Conservation (phyloP, 2,888 invertebrate species). For the Odontomyia ornata region DNA sequence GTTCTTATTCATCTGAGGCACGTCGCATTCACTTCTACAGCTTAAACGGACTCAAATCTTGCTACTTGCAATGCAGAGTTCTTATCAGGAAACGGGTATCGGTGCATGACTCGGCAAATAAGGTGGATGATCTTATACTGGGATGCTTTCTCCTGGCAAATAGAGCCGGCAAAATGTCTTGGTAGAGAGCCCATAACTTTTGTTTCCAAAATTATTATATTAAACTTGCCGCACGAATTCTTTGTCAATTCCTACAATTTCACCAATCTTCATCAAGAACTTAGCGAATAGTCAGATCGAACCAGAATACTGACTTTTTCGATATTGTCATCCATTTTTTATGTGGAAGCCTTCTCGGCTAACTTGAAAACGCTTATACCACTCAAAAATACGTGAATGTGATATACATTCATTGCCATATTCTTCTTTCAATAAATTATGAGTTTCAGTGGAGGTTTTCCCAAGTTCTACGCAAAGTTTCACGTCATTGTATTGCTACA, state of each 20-base stretch:
- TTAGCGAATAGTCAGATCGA: background rate
- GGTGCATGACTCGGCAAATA: background rate
- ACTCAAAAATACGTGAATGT: background rate
- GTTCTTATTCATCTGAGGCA: too few species aligned
- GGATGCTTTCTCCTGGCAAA: background rate
- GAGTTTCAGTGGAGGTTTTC: background rate
- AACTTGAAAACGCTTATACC: too few species aligned
- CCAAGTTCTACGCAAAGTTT: constrained; percentile 1
- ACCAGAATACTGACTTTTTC: background rate
- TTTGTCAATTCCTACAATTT: background rate
- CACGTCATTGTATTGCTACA: background rate
- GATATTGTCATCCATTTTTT: constrained; percentile 2
- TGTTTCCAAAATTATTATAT: background rate
- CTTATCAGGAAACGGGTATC: background rate
- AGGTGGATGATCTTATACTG: background rate
- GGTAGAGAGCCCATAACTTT: background rate
- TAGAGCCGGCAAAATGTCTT: background rate
- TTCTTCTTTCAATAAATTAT: background rate
- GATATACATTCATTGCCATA: background rate
- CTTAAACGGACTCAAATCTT: background rate
- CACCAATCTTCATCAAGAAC: too few species aligned
- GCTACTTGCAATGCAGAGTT: background rate
- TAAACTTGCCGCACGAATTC: background rate
- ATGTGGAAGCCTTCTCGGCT: too few species aligned
- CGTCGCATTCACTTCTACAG: background rate